Evolutionary conservation across 2,888 invertebrate species (phyloP).

Genomic region (Chrysopilus asiliformis): DNA sequence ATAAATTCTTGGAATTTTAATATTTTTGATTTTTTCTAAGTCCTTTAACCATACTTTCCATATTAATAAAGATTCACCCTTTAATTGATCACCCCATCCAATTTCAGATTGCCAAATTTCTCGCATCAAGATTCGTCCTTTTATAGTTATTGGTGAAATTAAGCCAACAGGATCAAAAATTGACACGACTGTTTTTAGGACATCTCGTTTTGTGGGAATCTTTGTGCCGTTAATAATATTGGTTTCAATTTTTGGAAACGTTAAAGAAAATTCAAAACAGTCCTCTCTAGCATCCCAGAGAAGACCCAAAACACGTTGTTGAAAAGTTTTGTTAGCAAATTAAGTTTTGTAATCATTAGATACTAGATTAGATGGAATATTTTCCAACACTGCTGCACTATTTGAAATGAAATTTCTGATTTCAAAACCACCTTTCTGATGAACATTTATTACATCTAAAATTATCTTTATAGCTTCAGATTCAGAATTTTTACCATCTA

Average conservation of each 20-base stretch:
- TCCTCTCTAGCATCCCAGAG: background rate
- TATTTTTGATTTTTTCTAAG: background rate
- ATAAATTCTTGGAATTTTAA: background rate
- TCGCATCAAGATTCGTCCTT: constrained; percentile 6
- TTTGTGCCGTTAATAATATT: constrained; percentile 1
- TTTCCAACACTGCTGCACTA: background rate
- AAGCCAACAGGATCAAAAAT: constrained; percentile 10
- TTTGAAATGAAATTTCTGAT: background rate
- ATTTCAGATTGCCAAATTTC: constrained; percentile 7
- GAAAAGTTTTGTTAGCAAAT: too few species aligned
- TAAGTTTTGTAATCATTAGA: background rate
- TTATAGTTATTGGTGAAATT: constrained; percentile 7
- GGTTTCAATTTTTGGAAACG: background rate
- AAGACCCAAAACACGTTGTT: background rate
- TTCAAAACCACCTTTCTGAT: constrained; percentile 1
- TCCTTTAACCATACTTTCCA: too few species aligned
- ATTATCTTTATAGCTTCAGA: background rate
- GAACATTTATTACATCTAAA: background rate
- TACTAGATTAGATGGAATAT: background rate
- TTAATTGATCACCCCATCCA: constrained; percentile 3
- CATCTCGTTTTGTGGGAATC: constrained; percentile 10
- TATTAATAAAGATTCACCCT: too few species aligned
- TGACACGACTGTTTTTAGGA: constrained; percentile 3
- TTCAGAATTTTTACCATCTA: background rate
- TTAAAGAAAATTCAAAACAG: background rate